Evolutionary conservation across 2,888 invertebrate genomes (phyloP).

Genomic region (Chymomyza caudatula): DNA sequence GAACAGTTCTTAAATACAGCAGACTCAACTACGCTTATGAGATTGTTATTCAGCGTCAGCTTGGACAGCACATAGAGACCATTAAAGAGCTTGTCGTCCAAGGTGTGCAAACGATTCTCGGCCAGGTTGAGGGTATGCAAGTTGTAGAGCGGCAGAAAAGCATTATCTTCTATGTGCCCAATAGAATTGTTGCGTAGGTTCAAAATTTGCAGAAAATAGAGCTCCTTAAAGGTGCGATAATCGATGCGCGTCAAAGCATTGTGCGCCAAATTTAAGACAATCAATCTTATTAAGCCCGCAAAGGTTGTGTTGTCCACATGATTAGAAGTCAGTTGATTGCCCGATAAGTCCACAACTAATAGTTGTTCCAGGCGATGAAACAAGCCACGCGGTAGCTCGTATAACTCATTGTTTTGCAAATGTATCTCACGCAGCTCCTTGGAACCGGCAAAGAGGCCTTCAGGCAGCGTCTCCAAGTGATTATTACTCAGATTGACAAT

Average conservation of each 20-base stretch:
- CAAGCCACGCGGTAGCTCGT: conserved; percentile 88
- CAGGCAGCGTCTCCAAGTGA: conserved; percentile 88
- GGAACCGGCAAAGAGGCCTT: conserved; percentile 88
- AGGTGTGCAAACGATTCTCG: conserved; percentile 89
- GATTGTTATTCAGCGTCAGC: conserved; percentile 90
- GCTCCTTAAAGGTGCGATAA: conserved; percentile 90
- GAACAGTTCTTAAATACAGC: conserved; percentile 93
- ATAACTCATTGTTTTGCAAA: conserved; percentile 90
- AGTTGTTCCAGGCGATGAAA: conserved; percentile 91
- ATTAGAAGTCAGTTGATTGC: conserved; percentile 90
- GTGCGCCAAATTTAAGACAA: conserved; percentile 90
- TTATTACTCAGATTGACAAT: conserved; percentile 93
- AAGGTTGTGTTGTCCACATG: conserved; percentile 93
- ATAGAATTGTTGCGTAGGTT: conserved; percentile 92
- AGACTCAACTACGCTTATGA: conserved; percentile 87
- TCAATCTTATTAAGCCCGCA: conserved; percentile 88
- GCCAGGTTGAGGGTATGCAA: conserved; percentile 93
- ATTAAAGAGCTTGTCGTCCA: conserved; percentile 90
- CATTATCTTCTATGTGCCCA: conserved; percentile 91
- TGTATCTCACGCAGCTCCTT: conserved; percentile 90
- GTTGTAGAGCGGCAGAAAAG: conserved; percentile 92
- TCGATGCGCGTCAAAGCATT: conserved; percentile 91
- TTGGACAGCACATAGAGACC: conserved; percentile 90
- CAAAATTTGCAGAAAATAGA: conserved; percentile 91
- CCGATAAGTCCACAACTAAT: conserved; percentile 89